Base-by-base conservation (phyloP, 2,797 vertebrate genomes). In the Hylomyscus alleni region DNA sequence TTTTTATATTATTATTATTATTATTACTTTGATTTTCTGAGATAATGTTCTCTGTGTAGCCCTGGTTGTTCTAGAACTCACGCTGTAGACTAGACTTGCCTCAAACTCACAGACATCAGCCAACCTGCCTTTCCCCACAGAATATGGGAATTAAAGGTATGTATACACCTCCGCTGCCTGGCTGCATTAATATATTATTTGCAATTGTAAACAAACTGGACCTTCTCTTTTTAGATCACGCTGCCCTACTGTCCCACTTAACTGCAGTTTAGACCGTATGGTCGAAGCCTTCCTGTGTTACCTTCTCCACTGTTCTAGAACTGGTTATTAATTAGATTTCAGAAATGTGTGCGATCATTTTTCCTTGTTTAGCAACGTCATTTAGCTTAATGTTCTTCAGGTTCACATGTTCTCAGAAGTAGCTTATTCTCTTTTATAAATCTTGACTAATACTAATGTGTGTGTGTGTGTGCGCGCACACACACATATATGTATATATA, bases 261-360 rank as follows among this genome's bases (percentile, higher is more conserved):
- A 87, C 4, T 17, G 3, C 26, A 37, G 10, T 22, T 47, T 17
- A 29, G 44, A 44, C 7, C 0, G n/a, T 12, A 2, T 22, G 29
- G 60, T 7, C 29, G 44, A 13, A 13, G 11, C 24, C 37, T 31
- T 34, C 69, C 69, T 22, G 17, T 7, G 10, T 15, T 5, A 14
- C 2, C 0, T 10, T 6, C 3, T 34, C 0, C 31, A n/a, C 2
- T 17, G 3, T 24, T 73, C n/a, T 47, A 10, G 52, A 34, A 62
- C 15, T 14, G 13, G 19, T 2, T 60, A 58, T 52, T 37, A 52
- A 67, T 44, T 37, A 19, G 29, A 47, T 20, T 92, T 82, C 11
- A 24, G 12, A 22, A 34, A 19, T 56, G 50, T 56, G 47, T n/a
- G 7, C 7, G 62, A 22, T 3, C 37, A 37, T 22, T 58, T 50